Percentiles rank a stretch among this genome's conserved stretches.
Conservation (phyloP, 2,113 vertebrate genomes). For the Cebus imitator region DNA sequence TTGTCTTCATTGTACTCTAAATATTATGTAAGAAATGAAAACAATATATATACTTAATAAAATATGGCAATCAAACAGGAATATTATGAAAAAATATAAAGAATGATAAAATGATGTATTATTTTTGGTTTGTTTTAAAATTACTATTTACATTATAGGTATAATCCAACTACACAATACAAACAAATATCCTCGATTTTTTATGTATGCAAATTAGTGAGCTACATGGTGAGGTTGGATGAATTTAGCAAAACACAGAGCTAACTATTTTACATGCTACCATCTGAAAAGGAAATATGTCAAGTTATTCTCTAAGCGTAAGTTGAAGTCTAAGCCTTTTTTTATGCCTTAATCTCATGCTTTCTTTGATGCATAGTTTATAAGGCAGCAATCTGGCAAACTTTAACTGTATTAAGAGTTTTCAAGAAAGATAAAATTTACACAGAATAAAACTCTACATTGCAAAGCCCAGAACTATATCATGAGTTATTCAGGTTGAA, state of each 20-base stretch:
- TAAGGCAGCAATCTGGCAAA: slow-evolving; percentile 53
- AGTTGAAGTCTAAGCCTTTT: slow-evolving; percentile 40
- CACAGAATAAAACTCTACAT: neutral
- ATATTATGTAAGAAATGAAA: neutral
- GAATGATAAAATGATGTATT: neutral
- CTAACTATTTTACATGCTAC: slow-evolving; percentile 35
- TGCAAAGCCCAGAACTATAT: neutral
- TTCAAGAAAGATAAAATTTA: slow-evolving; percentile 22
- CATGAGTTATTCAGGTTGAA: neutral
- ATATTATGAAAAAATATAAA: neutral
- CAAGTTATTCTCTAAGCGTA: slow-evolving; percentile 61
- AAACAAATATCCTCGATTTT: neutral
- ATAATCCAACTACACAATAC: neutral
- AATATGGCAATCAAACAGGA: neutral
- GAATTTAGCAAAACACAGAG: slow-evolving; percentile 11
- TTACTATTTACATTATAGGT: neutral
- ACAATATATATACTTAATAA: neutral
- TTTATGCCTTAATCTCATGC: slow-evolving; percentile 48
- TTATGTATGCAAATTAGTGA: neutral
- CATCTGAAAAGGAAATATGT: slow-evolving; percentile 55
- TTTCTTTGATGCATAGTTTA: slow-evolving; percentile 61
- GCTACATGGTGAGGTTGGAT: neutral
- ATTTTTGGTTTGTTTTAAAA: neutral
- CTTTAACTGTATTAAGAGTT: slow-evolving; percentile 27
- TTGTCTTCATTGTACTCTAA: neutral